phyloP scores from a whole-genome alignment of 2,797 vertebrate genomes.

The Chelmon rostratus region DNA sequence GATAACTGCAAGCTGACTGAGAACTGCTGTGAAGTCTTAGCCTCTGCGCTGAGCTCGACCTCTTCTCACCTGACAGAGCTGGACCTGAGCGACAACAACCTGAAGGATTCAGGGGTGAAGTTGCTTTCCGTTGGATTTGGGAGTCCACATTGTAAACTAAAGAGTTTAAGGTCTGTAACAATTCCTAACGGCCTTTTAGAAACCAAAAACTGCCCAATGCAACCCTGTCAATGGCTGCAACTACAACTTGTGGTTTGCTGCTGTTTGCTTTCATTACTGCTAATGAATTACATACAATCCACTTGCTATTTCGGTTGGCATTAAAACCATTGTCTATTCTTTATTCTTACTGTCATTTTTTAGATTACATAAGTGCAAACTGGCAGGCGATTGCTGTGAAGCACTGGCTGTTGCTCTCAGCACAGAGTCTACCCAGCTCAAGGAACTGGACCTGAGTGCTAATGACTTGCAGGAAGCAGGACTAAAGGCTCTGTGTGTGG shows the following conservation, averaged over 20 bases:
- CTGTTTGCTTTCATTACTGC: background rate
- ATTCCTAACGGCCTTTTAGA: background rate
- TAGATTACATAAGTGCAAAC: constrained; percentile 56
- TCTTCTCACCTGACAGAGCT: constrained; percentile 52
- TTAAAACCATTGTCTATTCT: background rate
- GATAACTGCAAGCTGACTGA: constrained; percentile 58
- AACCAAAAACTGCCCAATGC: background rate
- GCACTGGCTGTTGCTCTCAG: constrained; percentile 46
- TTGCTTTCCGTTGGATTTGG: constrained; percentile 47
- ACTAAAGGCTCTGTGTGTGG: constrained; percentile 44
- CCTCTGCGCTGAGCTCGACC: constrained; percentile 36
- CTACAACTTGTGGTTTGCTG: background rate
- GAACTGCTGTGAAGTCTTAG: constrained; percentile 49
- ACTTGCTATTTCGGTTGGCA: too few species aligned
- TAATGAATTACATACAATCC: background rate
- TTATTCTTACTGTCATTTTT: background rate
- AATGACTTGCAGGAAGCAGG: constrained; percentile 46
- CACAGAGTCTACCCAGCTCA: constrained; percentile 42
- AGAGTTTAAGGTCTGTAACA: constrained; percentile 53
- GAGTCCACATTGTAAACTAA: constrained; percentile 56
- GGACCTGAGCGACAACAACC: constrained; percentile 62
- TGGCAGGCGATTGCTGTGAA: constrained; percentile 53
- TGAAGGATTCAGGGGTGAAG: constrained; percentile 60
- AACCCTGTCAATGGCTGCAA: background rate
- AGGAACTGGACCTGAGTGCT: constrained; percentile 56